Evolutionary conservation across 2,797 vertebrate genomes (phyloP), one percentile per base, ranked within the genome.

Genomic region (Melanotaenia pygmaea): DNA sequence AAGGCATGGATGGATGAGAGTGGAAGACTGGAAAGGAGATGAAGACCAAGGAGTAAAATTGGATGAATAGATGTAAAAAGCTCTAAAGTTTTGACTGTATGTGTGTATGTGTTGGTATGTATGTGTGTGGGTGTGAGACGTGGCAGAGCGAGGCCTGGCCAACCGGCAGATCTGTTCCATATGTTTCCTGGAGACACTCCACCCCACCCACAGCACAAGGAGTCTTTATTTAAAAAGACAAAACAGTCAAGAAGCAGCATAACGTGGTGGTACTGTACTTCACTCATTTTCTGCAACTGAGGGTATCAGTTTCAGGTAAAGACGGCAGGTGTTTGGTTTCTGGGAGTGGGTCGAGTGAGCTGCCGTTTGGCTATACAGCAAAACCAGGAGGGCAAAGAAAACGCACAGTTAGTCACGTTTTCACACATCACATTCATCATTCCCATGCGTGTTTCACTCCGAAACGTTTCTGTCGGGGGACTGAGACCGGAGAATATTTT

Each of bases 151-250:
- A 92, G 91, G 87, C 94, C 80, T 66, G 88, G 94, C 95, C 96
- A 96, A 94, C 91, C 92, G 92, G 93, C 90, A 96, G 95, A 96
- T 96, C 91, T 95, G 91, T 96, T 96, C 96, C 97, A 96, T 97
- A 96, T 98, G 98, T 97, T 98, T 97, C 91, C 91, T 95, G 89
- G 94, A 89, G 83, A 87, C 47, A 73, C 91, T 91, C 83, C 54
- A 76, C 64, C 66, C 67, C 69, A 75, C 77, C 64, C 81, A 57
- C 79, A 72, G 58, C 72, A 76, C 78, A 73, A 70, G 32, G 37
- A 85, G 68, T 76, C 74, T 70, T 86, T 75, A 72, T 85, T 86
- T 88, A 74, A 83, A 80, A 85, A 83, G 74, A 74, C 77, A 80
- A 76, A 85, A 70, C 72, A 87, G 74, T 66, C 1, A 13, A 81